These are phyloP conservation scores for Megaustenia siamemsis DNA, from an alignment of 2,888 invertebrate species.

Conservation along the genomic window DNA sequence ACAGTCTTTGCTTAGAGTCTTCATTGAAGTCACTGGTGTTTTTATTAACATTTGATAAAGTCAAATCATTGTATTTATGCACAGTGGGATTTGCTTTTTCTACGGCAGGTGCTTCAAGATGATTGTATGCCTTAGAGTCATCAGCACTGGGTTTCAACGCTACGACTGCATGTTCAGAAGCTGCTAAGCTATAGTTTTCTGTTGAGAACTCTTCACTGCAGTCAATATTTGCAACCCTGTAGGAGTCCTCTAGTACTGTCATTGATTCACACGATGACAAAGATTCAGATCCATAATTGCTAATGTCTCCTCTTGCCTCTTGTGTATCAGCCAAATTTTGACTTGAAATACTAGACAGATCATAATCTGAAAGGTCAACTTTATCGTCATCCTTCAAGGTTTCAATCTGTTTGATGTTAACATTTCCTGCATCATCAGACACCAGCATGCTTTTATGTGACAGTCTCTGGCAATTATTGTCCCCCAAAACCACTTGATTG, in stretches of 20 bases:
- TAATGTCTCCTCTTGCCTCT: not conserved
- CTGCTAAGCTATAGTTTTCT: not conserved
- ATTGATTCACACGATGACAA: not conserved
- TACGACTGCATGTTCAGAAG: not conserved
- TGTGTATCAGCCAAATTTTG: not conserved
- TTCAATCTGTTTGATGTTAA: not conserved
- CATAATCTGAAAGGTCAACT: not conserved
- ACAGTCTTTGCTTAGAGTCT: not conserved
- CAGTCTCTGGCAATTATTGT: not conserved
- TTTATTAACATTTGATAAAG: conserved; percentile 10
- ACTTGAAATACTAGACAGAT: too few species aligned
- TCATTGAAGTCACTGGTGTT: not conserved
- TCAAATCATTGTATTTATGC: not conserved
- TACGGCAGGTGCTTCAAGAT: not conserved
- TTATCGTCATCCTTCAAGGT: not conserved
- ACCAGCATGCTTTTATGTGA: not conserved
- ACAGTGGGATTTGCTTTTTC: not conserved
- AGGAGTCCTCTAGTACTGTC: not conserved
- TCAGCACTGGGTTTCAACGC: not conserved
- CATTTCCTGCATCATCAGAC: not conserved
- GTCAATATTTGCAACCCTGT: not conserved
- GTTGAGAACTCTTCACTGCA: not conserved
- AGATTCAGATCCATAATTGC: not conserved
- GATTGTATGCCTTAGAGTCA: not conserved
- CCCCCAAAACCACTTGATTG: not conserved